Evolutionary conservation across 2,888 invertebrate genomes (phyloP).

Genomic region (Oligia fasciuncula): DNA sequence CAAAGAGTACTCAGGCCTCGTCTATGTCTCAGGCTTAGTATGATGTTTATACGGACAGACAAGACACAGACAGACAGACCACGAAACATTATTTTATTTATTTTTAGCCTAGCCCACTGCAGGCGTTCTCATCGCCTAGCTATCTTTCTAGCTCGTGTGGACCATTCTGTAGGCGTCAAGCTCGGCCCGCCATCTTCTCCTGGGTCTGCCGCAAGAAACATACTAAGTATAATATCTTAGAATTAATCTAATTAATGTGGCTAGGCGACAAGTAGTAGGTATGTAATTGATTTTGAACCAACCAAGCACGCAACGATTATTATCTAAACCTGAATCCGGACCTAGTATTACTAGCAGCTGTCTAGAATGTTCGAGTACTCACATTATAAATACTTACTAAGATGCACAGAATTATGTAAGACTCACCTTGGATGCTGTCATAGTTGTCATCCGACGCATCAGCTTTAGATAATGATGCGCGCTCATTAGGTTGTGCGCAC

Average conservation of each 20-base stretch:
- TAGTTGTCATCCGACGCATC: constrained; percentile 41
- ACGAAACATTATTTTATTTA: not conserved
- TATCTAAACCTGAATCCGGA: constrained; percentile 39
- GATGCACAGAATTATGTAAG: constrained; percentile 31
- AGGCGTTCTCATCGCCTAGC: not conserved
- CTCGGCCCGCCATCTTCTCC: not conserved
- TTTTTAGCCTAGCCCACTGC: too few relatives aligned
- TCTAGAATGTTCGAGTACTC: not conserved
- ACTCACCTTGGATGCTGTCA: constrained; percentile 34
- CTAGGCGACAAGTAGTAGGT: constrained; percentile 8
- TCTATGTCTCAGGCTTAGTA: not conserved
- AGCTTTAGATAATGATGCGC: constrained; percentile 17
- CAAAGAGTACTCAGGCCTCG: not conserved
- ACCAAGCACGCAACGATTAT: constrained; percentile 31
- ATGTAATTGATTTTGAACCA: constrained; percentile 4
- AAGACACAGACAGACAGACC: not conserved
- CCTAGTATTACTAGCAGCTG: constrained; percentile 8
- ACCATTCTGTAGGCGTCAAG: not conserved
- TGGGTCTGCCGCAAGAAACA: not conserved
- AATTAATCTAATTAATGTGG: not conserved
- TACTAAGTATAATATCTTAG: too few relatives aligned
- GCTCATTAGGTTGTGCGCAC: constrained; percentile 10
- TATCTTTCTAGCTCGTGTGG: not conserved
- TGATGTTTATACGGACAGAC: not conserved
- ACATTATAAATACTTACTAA: not conserved